These are phyloP conservation scores for Netelia melanura DNA, from an alignment of 2,888 invertebrate species.

Conservation along the genomic window DNA sequence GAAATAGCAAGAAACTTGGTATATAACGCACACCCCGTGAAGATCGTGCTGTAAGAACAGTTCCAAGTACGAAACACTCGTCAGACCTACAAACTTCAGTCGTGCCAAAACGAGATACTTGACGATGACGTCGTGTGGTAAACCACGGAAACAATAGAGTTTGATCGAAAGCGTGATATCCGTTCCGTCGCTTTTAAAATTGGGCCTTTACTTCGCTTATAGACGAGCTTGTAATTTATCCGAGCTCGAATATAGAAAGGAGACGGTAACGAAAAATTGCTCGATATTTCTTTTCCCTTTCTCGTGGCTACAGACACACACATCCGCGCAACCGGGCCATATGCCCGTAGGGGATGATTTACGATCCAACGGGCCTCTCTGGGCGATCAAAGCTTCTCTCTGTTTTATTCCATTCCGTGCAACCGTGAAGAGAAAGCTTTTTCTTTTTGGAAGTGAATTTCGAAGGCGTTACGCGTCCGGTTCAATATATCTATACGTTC, in stretches of 20 bases:
- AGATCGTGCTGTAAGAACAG: too few species aligned
- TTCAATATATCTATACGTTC: slow-evolving; percentile 14
- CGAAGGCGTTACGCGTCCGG: slow-evolving; percentile 14
- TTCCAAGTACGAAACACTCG: too few species aligned
- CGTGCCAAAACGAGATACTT: too few species aligned
- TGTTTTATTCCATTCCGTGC: slow-evolving; percentile 35
- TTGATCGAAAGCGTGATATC: slow-evolving; percentile 12
- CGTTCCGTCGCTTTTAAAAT: slow-evolving; percentile 20
- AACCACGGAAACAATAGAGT: neutral
- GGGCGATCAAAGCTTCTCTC: slow-evolving; percentile 8
- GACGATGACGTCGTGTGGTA: too few species aligned
- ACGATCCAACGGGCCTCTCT: slow-evolving; percentile 22
- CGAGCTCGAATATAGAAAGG: slow-evolving; percentile 35
- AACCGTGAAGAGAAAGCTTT: slow-evolving; percentile 15
- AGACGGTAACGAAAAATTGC: slow-evolving; percentile 45
- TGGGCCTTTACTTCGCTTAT: slow-evolving; percentile 14
- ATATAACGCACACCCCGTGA: too few species aligned
- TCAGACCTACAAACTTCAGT: too few species aligned
- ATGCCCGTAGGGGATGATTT: slow-evolving; percentile 47
- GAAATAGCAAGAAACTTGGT: too few species aligned
- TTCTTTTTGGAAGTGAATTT: slow-evolving; percentile 15
- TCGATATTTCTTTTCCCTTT: slow-evolving; percentile 45
- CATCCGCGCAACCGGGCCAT: neutral
- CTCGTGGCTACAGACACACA: neutral
- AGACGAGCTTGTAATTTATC: slow-evolving; percentile 31